phyloP scores from a whole-genome alignment of 35 echinoderm and acorn worm species.

The Anneissia japonica region DNA sequence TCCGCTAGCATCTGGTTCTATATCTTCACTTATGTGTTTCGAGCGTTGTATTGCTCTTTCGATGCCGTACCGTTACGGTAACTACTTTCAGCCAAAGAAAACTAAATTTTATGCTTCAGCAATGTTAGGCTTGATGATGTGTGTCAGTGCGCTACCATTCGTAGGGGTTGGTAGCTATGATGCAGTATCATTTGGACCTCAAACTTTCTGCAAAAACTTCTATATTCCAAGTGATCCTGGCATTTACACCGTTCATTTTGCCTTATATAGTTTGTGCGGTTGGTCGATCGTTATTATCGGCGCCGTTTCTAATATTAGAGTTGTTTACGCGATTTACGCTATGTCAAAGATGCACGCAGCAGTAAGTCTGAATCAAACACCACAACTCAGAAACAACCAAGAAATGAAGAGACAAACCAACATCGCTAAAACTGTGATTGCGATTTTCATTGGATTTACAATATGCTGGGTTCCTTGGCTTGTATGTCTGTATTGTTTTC shows the following conservation, averaged over 20 bases:
- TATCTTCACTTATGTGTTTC: background rate
- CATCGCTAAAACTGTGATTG: background rate
- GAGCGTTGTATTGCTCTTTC: background rate
- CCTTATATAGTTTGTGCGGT: background rate
- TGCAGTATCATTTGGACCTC: background rate
- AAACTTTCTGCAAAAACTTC: background rate
- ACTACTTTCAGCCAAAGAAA: background rate
- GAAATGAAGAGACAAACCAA: background rate
- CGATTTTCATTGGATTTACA: background rate
- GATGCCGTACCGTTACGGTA: background rate
- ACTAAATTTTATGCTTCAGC: background rate
- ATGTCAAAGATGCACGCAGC: background rate
- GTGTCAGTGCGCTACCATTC: background rate
- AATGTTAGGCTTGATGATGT: background rate
- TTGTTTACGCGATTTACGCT: background rate
- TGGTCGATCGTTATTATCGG: background rate
- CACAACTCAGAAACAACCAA: background rate
- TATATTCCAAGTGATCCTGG: background rate
- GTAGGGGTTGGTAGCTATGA: background rate
- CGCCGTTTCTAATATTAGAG: background rate
- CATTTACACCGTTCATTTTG: background rate
- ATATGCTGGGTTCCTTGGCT: background rate
- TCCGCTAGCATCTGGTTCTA: background rate
- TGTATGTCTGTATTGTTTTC: background rate
- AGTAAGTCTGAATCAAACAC: background rate